These are phyloP conservation scores for Mythimna impura DNA, from an alignment of 2,888 invertebrate genomes.

Conservation along the genomic window DNA sequence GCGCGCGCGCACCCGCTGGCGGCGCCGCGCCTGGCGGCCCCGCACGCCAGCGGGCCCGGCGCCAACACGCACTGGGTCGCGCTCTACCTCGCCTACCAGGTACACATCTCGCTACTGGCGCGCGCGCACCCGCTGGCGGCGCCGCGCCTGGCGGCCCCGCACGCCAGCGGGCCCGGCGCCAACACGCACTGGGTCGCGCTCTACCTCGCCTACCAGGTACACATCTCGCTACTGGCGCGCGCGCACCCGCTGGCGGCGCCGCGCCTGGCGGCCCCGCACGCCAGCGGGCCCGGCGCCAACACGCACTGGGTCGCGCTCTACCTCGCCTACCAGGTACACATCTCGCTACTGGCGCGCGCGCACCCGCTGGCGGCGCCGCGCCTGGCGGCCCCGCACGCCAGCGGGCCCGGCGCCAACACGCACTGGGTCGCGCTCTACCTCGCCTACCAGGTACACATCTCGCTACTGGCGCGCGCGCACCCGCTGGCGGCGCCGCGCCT, in stretches of 20 bases:
- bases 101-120: constrained; percentile 91
- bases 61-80: constrained; percentile 89
- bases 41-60: constrained; percentile 45
- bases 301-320: constrained; percentile 93
- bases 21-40: constrained; percentile 69
- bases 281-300: constrained; percentile 59
- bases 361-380: constrained; percentile 93
- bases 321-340: constrained; percentile 94
- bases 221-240: constrained; percentile 90
- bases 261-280: constrained; percentile 60
- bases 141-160: constrained; percentile 67
- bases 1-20: constrained; percentile 96
- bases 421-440: too few relatives aligned
- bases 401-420: too few relatives aligned
- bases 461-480: too few relatives aligned
- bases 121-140: constrained; percentile 94
- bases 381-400: constrained; percentile 60
- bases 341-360: constrained; percentile 92
- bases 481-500: too few relatives aligned
- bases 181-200: constrained; percentile 91
- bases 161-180: constrained; percentile 51
- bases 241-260: constrained; percentile 94
- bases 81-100: constrained; percentile 96
- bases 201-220: constrained; percentile 96
- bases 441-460: too few relatives aligned